A percentile compares a stretch with the other conserved stretches of the same genome.
Evolutionary conservation across 2,113 vertebrate species (phyloP).

Genomic region (Noctilio leporinus): DNA sequence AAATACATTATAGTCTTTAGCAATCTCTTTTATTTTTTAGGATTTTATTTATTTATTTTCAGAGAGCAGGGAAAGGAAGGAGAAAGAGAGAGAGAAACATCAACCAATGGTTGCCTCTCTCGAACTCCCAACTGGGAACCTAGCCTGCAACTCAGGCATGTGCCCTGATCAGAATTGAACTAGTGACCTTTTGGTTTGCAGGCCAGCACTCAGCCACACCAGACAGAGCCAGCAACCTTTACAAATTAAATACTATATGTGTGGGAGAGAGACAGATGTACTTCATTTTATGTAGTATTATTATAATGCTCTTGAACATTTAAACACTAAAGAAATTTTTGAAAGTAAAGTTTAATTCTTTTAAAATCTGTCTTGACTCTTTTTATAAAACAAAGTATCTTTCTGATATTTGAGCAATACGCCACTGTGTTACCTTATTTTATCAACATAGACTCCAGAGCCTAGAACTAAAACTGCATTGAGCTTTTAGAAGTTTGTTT

Average conservation of each 20-base stretch:
- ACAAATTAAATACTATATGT: background rate
- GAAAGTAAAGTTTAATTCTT: background rate
- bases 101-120: too few species aligned
- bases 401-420: background rate
- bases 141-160: too few species aligned
- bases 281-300: background rate
- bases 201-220: too few species aligned
- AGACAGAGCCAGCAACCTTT: background rate
- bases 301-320: background rate
- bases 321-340: constrained; percentile 13
- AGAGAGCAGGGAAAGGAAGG: too few species aligned
- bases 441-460: background rate
- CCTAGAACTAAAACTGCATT: background rate
- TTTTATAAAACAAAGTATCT: background rate
- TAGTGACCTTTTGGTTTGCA: too few species aligned
- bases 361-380: background rate
- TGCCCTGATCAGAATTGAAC: too few species aligned
- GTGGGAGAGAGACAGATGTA: background rate
- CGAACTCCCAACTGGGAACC: too few species aligned
- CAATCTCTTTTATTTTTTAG: too few species aligned
- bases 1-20: background rate
- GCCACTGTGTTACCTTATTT: background rate
- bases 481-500: constrained; percentile 10
- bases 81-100: too few species aligned
- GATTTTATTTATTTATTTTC: too few species aligned